These are phyloP conservation scores for Aphyosemion australe DNA, from an alignment of 2,113 vertebrate species.

Conservation along the genomic window DNA sequence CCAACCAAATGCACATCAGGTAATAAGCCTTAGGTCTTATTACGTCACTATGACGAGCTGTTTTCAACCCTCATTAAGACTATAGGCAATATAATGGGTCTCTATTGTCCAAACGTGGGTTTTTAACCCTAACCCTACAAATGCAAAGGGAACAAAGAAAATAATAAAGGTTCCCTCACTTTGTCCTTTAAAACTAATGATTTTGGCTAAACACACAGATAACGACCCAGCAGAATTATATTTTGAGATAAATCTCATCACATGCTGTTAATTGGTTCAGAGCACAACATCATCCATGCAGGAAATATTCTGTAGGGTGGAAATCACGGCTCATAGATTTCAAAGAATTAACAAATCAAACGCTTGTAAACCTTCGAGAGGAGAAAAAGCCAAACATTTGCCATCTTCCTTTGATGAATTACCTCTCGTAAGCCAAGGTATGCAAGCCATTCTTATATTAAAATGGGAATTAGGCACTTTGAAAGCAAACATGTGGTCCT, in stretches of 20 bases:
- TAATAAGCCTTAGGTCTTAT: slow-evolving; percentile 19
- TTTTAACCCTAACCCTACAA: no score
- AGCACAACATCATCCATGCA: neutral
- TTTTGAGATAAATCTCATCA: no score
- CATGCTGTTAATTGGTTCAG: no score
- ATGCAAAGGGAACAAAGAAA: slow-evolving; percentile 25
- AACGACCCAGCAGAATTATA: slow-evolving; percentile 14
- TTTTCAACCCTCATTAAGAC: slow-evolving; percentile 20
- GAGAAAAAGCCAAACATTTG: slow-evolving; percentile 55
- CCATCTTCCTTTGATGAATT: slow-evolving; percentile 55
- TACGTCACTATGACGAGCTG: slow-evolving; percentile 35
- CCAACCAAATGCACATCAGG: slow-evolving; percentile 45
- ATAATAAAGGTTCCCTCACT: slow-evolving; percentile 42
- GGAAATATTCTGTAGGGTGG: slow-evolving; percentile 50
- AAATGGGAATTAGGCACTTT: slow-evolving; percentile 41
- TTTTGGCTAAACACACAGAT: slow-evolving; percentile 17
- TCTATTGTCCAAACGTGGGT: no score
- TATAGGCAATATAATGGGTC: slow-evolving; percentile 23
- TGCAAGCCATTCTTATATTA: slow-evolving; percentile 44
- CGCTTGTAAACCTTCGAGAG: slow-evolving; percentile 42
- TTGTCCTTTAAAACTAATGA: slow-evolving; percentile 7
- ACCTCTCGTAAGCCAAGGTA: slow-evolving; percentile 39
- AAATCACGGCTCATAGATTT: slow-evolving; percentile 23
- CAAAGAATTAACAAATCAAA: slow-evolving; percentile 31
- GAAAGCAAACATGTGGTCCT: slow-evolving; percentile 43